A percentile compares a stretch with the other conserved stretches of the same genome.
Evolutionary conservation across 2,888 invertebrate genomes (phyloP).

Genomic region (Hetaerina titia): DNA sequence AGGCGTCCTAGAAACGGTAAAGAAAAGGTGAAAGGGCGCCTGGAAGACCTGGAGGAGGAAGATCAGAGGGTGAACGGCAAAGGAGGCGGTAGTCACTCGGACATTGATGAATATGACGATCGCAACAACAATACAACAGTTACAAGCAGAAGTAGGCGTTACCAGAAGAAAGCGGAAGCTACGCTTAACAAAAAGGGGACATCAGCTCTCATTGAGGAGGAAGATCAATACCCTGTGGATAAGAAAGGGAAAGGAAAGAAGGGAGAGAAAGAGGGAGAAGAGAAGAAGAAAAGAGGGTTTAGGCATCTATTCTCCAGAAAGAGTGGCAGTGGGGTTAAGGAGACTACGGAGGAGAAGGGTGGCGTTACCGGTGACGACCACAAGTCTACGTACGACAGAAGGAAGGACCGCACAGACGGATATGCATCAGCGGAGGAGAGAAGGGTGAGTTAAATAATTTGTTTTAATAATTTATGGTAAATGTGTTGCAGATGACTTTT

Average conservation of each 20-base stretch:
- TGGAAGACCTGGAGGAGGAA: constrained; percentile 56
- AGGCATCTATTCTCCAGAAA: constrained; percentile 56
- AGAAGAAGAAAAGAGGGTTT: constrained; percentile 53
- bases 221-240: background rate
- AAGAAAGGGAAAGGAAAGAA: constrained; percentile 13
- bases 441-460: constrained; percentile 51
- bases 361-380: constrained; percentile 24
- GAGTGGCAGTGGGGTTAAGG: constrained; percentile 34
- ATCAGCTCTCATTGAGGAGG: background rate
- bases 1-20: constrained; percentile 17
- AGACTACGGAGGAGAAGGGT: constrained; percentile 41
- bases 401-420: constrained; percentile 42
- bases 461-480: background rate
- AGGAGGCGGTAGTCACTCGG: constrained; percentile 37
- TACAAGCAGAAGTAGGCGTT: constrained; percentile 38
- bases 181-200: constrained; percentile 33
- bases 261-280: constrained; percentile 19
- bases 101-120: constrained; percentile 38
- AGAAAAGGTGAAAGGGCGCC: constrained; percentile 32
- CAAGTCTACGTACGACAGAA: constrained; percentile 34
- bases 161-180: constrained; percentile 51
- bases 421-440: constrained; percentile 54
- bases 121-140: constrained; percentile 41
- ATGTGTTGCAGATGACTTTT: too few species aligned
- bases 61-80: constrained; percentile 58